These are phyloP conservation scores for Drosophila antonietae DNA, from an alignment of 2,888 invertebrate species.

Conservation along the genomic window DNA sequence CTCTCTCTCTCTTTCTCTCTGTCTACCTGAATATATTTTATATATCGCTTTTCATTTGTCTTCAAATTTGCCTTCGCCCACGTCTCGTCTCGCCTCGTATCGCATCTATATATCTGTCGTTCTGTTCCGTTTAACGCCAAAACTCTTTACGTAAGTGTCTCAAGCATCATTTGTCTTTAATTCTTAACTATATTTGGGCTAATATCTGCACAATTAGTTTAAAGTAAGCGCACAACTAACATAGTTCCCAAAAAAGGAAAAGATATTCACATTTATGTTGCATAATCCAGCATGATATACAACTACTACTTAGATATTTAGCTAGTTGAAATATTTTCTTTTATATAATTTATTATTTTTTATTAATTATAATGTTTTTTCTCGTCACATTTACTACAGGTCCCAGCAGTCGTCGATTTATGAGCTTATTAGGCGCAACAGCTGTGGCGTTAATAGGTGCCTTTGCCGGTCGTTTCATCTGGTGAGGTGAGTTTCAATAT, in stretches of 20 bases:
- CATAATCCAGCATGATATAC: neutral
- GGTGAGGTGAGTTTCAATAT: conserved; percentile 72
- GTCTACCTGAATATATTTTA: conserved; percentile 1
- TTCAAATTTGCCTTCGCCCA: conserved; percentile 35
- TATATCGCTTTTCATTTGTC: conserved; percentile 44
- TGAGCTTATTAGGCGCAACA: conserved; percentile 66
- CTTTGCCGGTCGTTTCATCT: conserved; percentile 68
- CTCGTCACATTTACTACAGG: conserved; percentile 25
- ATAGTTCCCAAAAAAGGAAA: too few species aligned
- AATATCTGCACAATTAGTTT: conserved; percentile 1
- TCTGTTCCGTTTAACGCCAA: conserved; percentile 40
- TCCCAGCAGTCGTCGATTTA: conserved; percentile 45
- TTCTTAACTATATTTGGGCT: neutral
- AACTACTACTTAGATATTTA: neutral
- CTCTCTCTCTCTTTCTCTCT: neutral
- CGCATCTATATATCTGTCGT: conserved; percentile 49
- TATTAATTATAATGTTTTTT: neutral
- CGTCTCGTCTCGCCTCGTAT: conserved; percentile 39
- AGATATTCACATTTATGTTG: neutral
- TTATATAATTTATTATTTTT: neutral
- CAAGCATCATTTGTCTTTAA: conserved; percentile 11
- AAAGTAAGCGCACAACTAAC: neutral
- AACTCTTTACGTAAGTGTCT: conserved; percentile 45
- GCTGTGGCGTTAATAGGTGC: conserved; percentile 67
- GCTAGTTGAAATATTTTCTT: neutral